A percentile compares a stretch with the other conserved stretches of the same genome.
phyloP scores from a whole-genome alignment of 2,797 vertebrate species.

The Thaleichthys pacificus region DNA sequence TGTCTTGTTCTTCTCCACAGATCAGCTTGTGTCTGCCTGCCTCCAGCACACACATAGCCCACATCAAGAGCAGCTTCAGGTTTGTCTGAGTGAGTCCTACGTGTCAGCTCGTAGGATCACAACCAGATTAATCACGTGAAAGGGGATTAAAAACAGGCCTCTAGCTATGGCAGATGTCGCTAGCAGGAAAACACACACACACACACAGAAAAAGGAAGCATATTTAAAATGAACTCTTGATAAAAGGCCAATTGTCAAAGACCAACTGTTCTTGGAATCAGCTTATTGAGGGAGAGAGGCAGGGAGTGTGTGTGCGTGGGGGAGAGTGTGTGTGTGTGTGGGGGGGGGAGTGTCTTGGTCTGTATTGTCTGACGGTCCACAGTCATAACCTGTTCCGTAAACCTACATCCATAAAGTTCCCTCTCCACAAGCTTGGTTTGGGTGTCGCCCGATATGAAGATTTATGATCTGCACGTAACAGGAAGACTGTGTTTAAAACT shows the following conservation, averaged over 20 bases:
- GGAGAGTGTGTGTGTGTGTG: too few species aligned
- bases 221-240: conserved; percentile 65
- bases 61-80: conserved; percentile 64
- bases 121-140: conserved; percentile 76
- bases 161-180: conserved; percentile 73
- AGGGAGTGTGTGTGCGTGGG: too few species aligned
- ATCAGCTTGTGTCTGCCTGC: conserved; percentile 66
- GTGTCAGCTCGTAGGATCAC: conserved; percentile 73
- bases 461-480: conserved; percentile 20
- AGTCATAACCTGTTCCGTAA: conserved; percentile 43
- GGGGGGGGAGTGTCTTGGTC: not conserved
- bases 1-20: conserved; percentile 62
- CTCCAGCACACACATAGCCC: conserved; percentile 62
- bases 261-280: conserved; percentile 37
- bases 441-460: conserved; percentile 48
- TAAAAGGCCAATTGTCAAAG: conserved; percentile 62
- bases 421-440: conserved; percentile 42
- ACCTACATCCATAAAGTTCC: conserved; percentile 40
- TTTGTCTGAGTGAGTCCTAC: conserved; percentile 66
- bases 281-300: conserved; percentile 23
- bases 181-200: conserved; percentile 21
- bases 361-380: conserved; percentile 32
- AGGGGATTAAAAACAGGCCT: conserved; percentile 74
- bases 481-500: too few species aligned
- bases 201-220: conserved; percentile 38